phyloP scores from a whole-genome alignment of 2,888 invertebrate species.

The Tillus elongatus region DNA sequence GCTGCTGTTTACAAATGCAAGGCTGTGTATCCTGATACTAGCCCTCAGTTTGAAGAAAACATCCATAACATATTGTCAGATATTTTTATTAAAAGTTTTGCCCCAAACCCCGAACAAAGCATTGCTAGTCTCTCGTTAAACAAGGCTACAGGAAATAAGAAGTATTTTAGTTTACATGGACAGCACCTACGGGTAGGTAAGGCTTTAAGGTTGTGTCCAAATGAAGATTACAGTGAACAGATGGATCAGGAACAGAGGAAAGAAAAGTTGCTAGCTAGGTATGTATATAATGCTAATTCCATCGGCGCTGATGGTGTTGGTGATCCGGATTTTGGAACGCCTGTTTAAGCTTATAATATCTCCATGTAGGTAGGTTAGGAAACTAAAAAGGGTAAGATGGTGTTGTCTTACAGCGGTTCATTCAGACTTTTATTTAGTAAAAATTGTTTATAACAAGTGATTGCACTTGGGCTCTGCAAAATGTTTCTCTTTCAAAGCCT shows the following conservation, averaged over 20 bases:
- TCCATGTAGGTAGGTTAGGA: too few relatives aligned
- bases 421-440: too few relatives aligned
- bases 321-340: constrained; percentile 60
- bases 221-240: constrained; percentile 32
- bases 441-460: too few relatives aligned
- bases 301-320: constrained; percentile 48
- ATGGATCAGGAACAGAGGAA: constrained; percentile 33
- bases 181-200: constrained; percentile 39
- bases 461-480: too few relatives aligned
- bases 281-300: constrained; percentile 41
- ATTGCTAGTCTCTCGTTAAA: constrained; percentile 18
- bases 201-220: constrained; percentile 39
- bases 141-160: constrained; percentile 29
- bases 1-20: constrained; percentile 18
- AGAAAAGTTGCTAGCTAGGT: constrained; percentile 41
- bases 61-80: constrained; percentile 40
- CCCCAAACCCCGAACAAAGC: constrained; percentile 24
- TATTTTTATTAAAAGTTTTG: constrained; percentile 37
- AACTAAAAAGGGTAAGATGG: too few relatives aligned
- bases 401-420: too few relatives aligned
- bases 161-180: constrained; percentile 37
- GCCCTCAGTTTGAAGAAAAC: constrained; percentile 41
- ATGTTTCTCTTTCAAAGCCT: too few relatives aligned
- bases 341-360: too few relatives aligned
- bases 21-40: constrained; percentile 29